Conservation (phyloP, 2,797 vertebrate genomes). For the Sebastes minor region DNA sequence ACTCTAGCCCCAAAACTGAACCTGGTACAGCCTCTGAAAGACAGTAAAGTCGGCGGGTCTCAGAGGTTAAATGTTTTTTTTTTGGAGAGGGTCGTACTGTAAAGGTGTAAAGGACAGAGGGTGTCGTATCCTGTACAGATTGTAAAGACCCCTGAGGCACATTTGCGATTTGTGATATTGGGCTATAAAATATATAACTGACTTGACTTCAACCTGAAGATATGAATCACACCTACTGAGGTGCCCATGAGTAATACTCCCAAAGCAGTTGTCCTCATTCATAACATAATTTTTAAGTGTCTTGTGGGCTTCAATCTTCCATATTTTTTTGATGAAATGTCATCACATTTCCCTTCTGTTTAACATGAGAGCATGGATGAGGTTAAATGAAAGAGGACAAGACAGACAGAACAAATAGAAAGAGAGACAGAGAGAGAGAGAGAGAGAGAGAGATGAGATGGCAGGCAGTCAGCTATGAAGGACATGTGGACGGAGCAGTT, state of each 20-base stretch:
- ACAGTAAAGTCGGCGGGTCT: too few species aligned
- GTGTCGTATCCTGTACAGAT: too few species aligned
- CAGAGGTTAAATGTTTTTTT: too few species aligned
- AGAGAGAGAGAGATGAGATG: constrained; percentile 17
- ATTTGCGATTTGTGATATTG: too few species aligned
- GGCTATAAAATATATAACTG: too few species aligned
- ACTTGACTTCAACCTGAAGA: neutral
- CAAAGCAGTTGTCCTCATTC: neutral
- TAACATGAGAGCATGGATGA: constrained; percentile 19
- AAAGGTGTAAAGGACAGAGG: too few species aligned
- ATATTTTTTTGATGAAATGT: constrained; percentile 2
- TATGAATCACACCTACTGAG: neutral
- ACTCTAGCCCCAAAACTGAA: too few species aligned
- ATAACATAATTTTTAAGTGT: constrained; percentile 8
- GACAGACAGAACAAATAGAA: constrained; percentile 49
- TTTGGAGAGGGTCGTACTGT: too few species aligned
- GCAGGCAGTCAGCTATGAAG: constrained; percentile 77
- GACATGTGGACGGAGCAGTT: constrained; percentile 62
- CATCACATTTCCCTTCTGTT: constrained; percentile 25
- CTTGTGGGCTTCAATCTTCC: neutral
- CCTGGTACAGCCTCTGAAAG: too few species aligned
- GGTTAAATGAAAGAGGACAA: constrained; percentile 51
- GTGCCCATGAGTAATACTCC: neutral
- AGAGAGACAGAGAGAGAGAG: constrained; percentile 8
- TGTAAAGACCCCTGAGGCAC: too few species aligned